Evolutionary conservation across 2,113 vertebrate genomes (phyloP).

Genomic region (Hystrix brachyura): DNA sequence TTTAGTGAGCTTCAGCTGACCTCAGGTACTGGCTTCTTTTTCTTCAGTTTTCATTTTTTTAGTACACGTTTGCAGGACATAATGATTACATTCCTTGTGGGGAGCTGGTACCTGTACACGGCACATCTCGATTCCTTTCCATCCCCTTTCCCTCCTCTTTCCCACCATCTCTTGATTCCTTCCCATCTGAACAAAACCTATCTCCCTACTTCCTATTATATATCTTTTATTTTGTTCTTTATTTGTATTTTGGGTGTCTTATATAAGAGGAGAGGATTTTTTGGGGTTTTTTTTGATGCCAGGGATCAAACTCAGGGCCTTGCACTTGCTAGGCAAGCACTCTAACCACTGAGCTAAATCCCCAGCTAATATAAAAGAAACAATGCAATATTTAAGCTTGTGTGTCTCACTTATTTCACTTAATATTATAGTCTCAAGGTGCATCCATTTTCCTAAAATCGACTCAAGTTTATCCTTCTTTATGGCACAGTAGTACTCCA

Average conservation of each 20-base stretch:
- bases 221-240: not conserved
- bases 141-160: not conserved
- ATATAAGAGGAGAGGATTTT: not conserved
- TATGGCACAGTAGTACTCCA: not conserved
- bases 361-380: not conserved
- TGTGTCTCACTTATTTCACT: not conserved
- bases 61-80: not conserved
- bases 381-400: not conserved
- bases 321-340: too few relatives aligned
- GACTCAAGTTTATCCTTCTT: not conserved
- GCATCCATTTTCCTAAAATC: not conserved
- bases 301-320: too few relatives aligned
- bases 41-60: not conserved
- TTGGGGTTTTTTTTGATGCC: too few relatives aligned
- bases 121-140: not conserved
- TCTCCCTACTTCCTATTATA: not conserved
- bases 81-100: not conserved
- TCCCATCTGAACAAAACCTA: not conserved
- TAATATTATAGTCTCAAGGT: not conserved
- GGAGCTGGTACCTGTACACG: not conserved
- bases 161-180: not conserved
- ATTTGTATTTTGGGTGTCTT: not conserved
- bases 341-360: too few relatives aligned
- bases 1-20: conserved; percentile 29
- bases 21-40: not conserved